Percentiles rank a stretch among this genome's conserved stretches.
Evolutionary conservation across 2,113 vertebrate species (phyloP).

Genomic region (Peromyscus californicus): DNA sequence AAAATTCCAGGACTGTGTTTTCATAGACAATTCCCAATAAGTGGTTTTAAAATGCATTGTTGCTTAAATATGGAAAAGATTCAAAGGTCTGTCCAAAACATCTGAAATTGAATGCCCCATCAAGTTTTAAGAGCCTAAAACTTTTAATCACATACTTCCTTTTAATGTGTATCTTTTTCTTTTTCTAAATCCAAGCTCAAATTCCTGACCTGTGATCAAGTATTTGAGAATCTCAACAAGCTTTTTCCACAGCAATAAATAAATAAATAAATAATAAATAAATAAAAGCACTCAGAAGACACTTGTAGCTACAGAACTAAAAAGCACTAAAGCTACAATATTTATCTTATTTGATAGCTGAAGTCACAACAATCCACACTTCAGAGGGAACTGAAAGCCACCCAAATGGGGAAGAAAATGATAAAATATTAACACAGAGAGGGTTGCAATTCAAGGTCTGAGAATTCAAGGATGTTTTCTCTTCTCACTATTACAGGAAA

Average conservation of each 20-base stretch:
- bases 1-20: background rate
- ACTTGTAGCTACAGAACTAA: slow-evolving; percentile 33
- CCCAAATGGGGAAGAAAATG: slow-evolving; percentile 48
- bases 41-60: background rate
- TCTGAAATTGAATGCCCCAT: background rate
- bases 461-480: slow-evolving; percentile 27
- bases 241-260: background rate
- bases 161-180: background rate
- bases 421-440: slow-evolving; percentile 61
- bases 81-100: background rate
- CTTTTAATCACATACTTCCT: background rate
- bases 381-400: slow-evolving; percentile 45
- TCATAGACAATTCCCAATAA: background rate
- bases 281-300: slow-evolving; percentile 61
- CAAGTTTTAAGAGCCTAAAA: background rate
- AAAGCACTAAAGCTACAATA: slow-evolving; percentile 56
- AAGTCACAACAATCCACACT: slow-evolving; percentile 35
- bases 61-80: background rate
- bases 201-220: slow-evolving; percentile 22
- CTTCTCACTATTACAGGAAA: slow-evolving; percentile 29
- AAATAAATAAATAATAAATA: slow-evolving; percentile 16
- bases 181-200: background rate
- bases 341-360: slow-evolving; percentile 51
- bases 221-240: slow-evolving; percentile 52
- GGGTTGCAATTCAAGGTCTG: background rate